These are phyloP conservation scores for Sebastes kiyomatsui DNA, from an alignment of 2,797 vertebrate species.

Conservation along the genomic window DNA sequence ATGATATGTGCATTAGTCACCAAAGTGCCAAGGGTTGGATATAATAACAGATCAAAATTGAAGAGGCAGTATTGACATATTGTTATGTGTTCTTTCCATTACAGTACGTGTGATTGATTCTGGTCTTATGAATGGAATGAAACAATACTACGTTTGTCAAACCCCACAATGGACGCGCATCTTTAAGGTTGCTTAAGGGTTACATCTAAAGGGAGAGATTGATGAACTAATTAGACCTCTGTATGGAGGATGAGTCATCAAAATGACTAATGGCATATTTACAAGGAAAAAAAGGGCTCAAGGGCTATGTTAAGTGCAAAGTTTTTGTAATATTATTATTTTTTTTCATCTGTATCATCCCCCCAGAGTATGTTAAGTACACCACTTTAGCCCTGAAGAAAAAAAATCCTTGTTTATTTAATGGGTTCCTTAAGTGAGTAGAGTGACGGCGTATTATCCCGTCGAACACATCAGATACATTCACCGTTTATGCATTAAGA, in stretches of 20 bases:
- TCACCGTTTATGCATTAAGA: conserved; percentile 9
- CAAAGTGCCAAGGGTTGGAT: neutral
- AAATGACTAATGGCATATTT: conserved; percentile 54
- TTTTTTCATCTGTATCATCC: conserved; percentile 22
- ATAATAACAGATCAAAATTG: neutral
- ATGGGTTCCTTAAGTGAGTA: conserved; percentile 52
- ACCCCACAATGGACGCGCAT: neutral
- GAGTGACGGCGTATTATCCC: conserved; percentile 31
- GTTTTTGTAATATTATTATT: conserved; percentile 39
- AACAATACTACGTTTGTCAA: neutral
- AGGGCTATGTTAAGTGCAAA: conserved; percentile 59
- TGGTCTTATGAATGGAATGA: conserved; percentile 1
- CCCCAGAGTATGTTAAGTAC: conserved; percentile 48
- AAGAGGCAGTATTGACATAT: neutral
- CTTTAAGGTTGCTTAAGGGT: conserved; percentile 46
- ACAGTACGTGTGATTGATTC: neutral
- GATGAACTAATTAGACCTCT: conserved; percentile 44
- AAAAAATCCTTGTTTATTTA: conserved; percentile 41
- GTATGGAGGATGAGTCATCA: conserved; percentile 41
- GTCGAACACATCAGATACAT: conserved; percentile 19
- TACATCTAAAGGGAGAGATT: conserved; percentile 14
- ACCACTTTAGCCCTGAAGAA: conserved; percentile 35
- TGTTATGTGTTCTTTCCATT: neutral
- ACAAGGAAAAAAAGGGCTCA: conserved; percentile 25
- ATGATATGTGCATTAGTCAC: neutral